Evolutionary conservation across 2,113 vertebrate species (phyloP).

Genomic region (Gavia stellata): DNA sequence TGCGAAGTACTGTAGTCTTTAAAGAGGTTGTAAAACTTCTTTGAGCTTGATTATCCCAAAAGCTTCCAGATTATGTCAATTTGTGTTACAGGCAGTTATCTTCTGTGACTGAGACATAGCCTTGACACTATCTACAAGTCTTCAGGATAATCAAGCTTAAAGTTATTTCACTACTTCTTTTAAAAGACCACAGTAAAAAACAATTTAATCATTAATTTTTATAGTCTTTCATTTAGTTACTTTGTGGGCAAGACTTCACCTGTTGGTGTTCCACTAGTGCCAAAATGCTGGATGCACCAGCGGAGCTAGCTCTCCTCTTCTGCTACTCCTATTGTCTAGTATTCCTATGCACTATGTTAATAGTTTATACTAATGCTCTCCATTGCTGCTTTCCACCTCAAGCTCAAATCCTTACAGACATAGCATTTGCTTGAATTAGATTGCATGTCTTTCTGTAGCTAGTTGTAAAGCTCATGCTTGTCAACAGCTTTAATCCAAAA

Average conservation of each 20-base stretch:
- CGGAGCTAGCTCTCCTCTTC: background rate
- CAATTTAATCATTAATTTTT: background rate
- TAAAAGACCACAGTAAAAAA: background rate
- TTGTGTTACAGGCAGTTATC: background rate
- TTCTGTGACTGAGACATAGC: background rate
- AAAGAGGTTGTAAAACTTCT: background rate
- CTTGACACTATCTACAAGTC: background rate
- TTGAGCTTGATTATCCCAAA: background rate
- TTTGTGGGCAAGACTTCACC: background rate
- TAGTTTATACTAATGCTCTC: background rate
- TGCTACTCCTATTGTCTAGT: background rate
- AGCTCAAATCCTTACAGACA: background rate
- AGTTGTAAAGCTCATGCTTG: background rate
- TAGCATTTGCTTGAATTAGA: background rate
- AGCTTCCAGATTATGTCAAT: background rate
- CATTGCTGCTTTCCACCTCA: background rate
- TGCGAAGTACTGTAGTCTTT: background rate
- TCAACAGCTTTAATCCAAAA: background rate
- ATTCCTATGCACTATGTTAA: background rate
- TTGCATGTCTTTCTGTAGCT: background rate
- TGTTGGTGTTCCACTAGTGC: background rate
- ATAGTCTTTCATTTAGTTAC: background rate
- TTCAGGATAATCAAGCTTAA: background rate
- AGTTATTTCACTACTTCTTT: background rate
- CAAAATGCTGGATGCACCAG: background rate